Percentiles rank a stretch among this genome's conserved stretches.
Evolutionary conservation across 2,888 invertebrate genomes (phyloP).

Genomic region (Gnatocerus cornutus): DNA sequence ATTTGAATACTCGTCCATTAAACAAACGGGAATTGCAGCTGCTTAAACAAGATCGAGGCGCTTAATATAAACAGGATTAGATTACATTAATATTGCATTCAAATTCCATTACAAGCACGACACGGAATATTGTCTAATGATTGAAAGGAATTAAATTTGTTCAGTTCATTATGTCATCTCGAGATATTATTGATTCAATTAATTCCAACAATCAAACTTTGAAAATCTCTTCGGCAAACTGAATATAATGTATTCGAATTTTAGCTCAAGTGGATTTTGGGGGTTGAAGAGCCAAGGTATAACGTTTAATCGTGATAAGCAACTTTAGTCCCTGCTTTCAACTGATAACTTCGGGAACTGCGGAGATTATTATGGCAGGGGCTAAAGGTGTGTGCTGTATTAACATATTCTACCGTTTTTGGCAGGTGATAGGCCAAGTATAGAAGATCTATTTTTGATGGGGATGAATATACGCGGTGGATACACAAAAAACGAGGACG

Average conservation of each 20-base stretch:
- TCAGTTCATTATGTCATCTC: conserved; percentile 3
- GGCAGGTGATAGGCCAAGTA: not conserved
- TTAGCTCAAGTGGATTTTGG: conserved; percentile 17
- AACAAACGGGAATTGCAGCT: conserved; percentile 12
- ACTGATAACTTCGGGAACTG: conserved; percentile 39
- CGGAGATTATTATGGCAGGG: conserved; percentile 35
- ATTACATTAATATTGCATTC: conserved; percentile 2
- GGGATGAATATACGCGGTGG: too few species aligned
- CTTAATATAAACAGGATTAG: conserved; percentile 15
- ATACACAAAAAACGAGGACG: too few species aligned
- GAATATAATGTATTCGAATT: conserved; percentile 29
- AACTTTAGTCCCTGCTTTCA: conserved; percentile 39
- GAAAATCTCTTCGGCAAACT: conserved; percentile 28
- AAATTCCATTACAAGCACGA: conserved; percentile 9
- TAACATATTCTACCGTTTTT: conserved; percentile 32
- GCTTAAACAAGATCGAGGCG: conserved; percentile 18
- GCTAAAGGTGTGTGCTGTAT: conserved; percentile 25
- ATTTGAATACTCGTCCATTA: conserved; percentile 2
- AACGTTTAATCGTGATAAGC: conserved; percentile 41
- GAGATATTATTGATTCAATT: conserved; percentile 21
- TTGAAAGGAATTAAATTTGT: conserved; percentile 9
- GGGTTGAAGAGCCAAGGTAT: conserved; percentile 35
- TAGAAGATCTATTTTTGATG: too few species aligned
- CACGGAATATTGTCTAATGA: not conserved
- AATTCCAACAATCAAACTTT: conserved; percentile 13